Evolutionary conservation across 2,888 invertebrate genomes (phyloP).

Genomic region (Sesamia inferens): DNA sequence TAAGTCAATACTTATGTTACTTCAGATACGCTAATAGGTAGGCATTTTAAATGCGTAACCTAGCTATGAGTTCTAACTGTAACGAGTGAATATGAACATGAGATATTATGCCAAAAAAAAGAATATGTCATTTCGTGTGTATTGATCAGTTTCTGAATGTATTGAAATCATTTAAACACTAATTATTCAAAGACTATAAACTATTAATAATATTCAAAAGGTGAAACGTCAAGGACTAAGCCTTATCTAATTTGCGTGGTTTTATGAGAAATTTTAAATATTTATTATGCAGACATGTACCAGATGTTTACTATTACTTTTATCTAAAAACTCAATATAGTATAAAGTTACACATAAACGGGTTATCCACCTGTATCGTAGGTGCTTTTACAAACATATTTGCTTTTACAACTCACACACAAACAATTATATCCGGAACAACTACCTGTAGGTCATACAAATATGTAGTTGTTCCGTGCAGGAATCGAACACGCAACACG

Average conservation of each 20-base stretch:
- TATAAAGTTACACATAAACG: background rate
- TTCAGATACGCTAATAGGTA: background rate
- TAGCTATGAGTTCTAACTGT: background rate
- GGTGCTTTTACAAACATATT: too few species aligned
- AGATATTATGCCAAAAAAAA: background rate
- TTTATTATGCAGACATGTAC: background rate
- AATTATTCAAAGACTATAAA: background rate
- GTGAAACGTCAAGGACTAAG: background rate
- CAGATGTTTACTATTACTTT: too few species aligned
- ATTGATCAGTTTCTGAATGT: background rate
- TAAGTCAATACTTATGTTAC: too few species aligned
- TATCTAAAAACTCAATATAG: too few species aligned
- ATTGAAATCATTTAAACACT: background rate
- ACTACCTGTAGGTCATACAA: too few species aligned
- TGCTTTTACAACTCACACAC: too few species aligned
- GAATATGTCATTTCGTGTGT: background rate
- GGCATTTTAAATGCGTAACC: background rate
- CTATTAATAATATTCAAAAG: background rate
- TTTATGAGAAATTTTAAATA: background rate
- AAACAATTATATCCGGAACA: too few species aligned
- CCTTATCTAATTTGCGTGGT: background rate
- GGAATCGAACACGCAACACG: too few species aligned
- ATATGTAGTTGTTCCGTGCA: too few species aligned
- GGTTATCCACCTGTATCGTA: background rate
- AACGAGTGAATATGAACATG: too few species aligned